Percentiles rank a stretch among this genome's conserved stretches.
Conservation (phyloP, 1,140 invertebrate species). For the Aethina tumida region DNA sequence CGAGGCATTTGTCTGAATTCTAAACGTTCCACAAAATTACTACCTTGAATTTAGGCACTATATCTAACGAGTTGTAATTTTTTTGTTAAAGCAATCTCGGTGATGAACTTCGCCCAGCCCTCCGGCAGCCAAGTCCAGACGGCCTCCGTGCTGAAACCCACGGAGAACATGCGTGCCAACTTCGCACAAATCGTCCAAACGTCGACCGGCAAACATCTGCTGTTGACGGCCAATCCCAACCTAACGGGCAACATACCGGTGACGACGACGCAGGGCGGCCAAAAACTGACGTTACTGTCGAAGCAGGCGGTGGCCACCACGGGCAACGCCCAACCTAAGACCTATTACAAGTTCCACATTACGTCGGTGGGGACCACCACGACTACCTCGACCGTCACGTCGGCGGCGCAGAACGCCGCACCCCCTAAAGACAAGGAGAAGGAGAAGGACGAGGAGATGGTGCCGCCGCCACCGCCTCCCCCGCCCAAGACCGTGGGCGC, state of each 20-base stretch:
- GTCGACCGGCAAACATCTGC: slow-evolving; percentile 54
- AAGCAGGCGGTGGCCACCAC: slow-evolving; percentile 39
- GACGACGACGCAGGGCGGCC: slow-evolving; percentile 33
- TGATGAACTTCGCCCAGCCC: slow-evolving; percentile 35
- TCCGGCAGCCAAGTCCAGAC: slow-evolving; percentile 31
- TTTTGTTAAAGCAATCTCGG: slow-evolving; percentile 39
- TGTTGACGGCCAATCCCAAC: slow-evolving; percentile 40
- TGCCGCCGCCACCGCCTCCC: no score
- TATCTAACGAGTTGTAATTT: slow-evolving; percentile 7
- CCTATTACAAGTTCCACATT: slow-evolving; percentile 31
- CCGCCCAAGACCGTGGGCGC: slow-evolving; percentile 20
- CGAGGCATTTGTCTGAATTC: slow-evolving; percentile 18
- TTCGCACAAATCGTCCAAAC: slow-evolving; percentile 60
- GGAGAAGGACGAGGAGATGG: no score
- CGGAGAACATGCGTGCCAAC: slow-evolving; percentile 29
- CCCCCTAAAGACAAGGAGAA: no score
- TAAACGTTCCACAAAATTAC: slow-evolving; percentile 2
- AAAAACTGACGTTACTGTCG: slow-evolving; percentile 45
- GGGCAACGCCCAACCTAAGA: slow-evolving; percentile 34
- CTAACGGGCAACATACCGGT: slow-evolving; percentile 27
- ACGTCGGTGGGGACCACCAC: slow-evolving; percentile 25
- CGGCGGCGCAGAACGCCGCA: no score
- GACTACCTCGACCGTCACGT: slow-evolving; percentile 15
- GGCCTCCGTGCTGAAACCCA: slow-evolving; percentile 34
- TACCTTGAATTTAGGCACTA: neutral